Conservation (phyloP, 2,113 vertebrate genomes). For the Chamaea fasciata region DNA sequence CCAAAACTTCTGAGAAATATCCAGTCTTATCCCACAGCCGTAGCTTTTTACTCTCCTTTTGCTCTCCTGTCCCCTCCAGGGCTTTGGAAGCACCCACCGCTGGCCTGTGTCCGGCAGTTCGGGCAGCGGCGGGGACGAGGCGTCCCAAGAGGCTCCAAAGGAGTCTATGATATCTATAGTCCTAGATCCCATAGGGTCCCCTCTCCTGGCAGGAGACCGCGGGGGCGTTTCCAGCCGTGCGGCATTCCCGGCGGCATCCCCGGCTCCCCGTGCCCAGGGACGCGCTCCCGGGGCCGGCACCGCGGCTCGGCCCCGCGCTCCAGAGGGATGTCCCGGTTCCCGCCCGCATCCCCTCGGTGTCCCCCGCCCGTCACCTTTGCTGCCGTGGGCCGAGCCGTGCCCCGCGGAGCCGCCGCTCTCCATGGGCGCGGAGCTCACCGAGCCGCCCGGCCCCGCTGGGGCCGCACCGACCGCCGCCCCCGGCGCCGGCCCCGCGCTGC, state of each 20-base stretch:
- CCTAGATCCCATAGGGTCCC: too few species aligned
- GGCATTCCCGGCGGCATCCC: neutral
- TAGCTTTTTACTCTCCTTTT: neutral
- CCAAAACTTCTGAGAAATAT: neutral
- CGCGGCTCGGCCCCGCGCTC: neutral
- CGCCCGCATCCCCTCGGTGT: neutral
- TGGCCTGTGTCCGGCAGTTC: accelerated
- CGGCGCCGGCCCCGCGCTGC: neutral
- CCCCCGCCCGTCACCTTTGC: neutral
- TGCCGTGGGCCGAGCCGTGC: neutral
- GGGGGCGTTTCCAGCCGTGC: neutral
- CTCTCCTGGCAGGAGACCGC: too few species aligned
- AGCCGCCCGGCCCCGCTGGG: too few species aligned
- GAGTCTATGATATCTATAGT: too few species aligned
- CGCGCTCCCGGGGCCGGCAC: neutral
- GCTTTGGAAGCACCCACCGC: neutral
- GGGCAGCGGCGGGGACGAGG: accelerated
- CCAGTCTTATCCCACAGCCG: neutral
- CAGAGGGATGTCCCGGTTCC: neutral
- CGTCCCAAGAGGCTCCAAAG: accelerated
- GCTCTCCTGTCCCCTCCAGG: too few species aligned
- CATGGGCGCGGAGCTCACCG: neutral
- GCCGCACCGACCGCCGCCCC: neutral
- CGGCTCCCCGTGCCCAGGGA: neutral
- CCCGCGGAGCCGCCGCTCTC: neutral